Conservation (phyloP, 2,888 invertebrate species). For the Drosophila trichaetosa region DNA sequence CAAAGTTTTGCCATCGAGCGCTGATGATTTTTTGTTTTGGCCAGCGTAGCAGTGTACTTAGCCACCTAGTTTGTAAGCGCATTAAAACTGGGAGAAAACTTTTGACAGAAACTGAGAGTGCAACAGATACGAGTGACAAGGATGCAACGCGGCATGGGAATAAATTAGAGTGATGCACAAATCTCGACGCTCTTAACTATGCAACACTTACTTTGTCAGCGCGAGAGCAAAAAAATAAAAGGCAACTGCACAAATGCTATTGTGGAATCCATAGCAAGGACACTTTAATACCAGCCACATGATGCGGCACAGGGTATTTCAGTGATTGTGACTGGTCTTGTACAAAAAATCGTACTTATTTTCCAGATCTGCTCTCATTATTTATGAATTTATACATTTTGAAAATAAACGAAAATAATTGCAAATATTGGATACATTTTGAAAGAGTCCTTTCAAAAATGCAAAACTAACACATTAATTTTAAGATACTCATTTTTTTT, state of each 20-base stretch:
- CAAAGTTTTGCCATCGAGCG: constrained; percentile 21
- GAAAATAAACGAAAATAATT: too few species aligned
- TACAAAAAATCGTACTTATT: neutral
- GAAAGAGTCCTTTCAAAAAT: too few species aligned
- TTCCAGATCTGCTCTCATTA: neutral
- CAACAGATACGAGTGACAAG: neutral
- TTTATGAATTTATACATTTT: neutral
- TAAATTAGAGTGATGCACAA: constrained; percentile 51
- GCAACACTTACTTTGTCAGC: constrained; percentile 71
- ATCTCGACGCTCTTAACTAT: constrained; percentile 56
- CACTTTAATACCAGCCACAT: constrained; percentile 22
- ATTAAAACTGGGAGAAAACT: constrained; percentile 70
- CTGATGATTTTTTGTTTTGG: constrained; percentile 6
- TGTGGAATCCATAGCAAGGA: constrained; percentile 44
- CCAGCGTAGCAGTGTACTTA: constrained; percentile 12
- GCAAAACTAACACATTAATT: too few species aligned
- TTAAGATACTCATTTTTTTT: too few species aligned
- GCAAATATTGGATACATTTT: neutral
- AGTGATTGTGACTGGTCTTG: neutral
- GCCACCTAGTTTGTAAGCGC: constrained; percentile 65
- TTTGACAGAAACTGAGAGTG: constrained; percentile 28
- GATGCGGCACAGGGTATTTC: neutral
- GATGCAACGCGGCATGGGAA: constrained; percentile 4
- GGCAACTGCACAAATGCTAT: constrained; percentile 44
- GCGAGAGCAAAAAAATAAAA: constrained; percentile 17